Base-by-base conservation (phyloP, 1,140 invertebrate species). In the Atta cephalotes region DNA sequence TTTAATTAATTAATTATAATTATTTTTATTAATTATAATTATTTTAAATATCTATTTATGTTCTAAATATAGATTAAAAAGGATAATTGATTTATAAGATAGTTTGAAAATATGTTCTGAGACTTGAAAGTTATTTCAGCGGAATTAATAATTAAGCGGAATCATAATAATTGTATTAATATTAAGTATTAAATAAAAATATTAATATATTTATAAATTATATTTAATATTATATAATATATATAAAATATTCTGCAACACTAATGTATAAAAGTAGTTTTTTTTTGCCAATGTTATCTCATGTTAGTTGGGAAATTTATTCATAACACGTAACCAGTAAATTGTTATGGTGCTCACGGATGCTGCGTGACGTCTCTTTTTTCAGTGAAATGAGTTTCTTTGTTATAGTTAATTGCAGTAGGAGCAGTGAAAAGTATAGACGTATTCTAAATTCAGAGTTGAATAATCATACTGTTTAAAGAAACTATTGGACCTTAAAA, bases 261-360 rank as follows among this genome's bases (percentile, higher is more conserved):
- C 1, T 18, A 72, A 72, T 25, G 28, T 71, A 12, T 18, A 53
- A 77, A 76, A 45, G 12, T 25, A 2, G 12, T 45, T 9, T 62
- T 77, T 77, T 76, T 62, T 60, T 76, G 7, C 16, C n/a, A 18
- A 14, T 21, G 31, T n/a, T 39, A 21, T 18, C 56, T 77, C n/a
- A 77, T 18, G 21, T 12, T 49, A 16, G 21, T 56, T 18, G 39
- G n/a, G 31, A 72, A 66, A 87, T 82, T 81, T 74, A 87, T 87
- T 84, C 80, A 53, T 21, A 49, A 18, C 51, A 76, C 86, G 80
- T 21, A 65, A 86, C 51, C 21, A 9, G 21, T 71, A 16, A 71
- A 86, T 80, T 66, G 45, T 86, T 74, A 70, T 84, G 65, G n/a
- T 2, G 10, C 18, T 51, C 45, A 65, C 74, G 65, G 65, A 58